Conservation (phyloP, 2,888 invertebrate genomes). For the Apamea sordens region DNA sequence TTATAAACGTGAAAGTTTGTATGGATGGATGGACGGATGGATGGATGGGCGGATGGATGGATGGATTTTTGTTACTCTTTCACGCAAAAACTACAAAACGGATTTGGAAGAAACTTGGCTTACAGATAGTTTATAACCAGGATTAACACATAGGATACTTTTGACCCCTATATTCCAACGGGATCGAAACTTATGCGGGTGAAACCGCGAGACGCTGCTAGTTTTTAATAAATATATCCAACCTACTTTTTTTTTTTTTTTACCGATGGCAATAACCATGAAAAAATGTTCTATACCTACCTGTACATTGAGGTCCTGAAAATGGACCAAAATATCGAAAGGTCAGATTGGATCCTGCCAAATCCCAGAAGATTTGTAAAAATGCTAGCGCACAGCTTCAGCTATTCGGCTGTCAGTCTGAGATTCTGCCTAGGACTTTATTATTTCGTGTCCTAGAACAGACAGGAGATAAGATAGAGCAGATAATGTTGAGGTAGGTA, state of each 20-base stretch:
- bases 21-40: too few relatives aligned
- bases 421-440: conserved; percentile 32
- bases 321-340: conserved; percentile 17
- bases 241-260: background rate
- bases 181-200: too few relatives aligned
- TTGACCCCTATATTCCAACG: too few relatives aligned
- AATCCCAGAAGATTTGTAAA: conserved; percentile 36
- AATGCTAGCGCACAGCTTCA: background rate
- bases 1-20: too few relatives aligned
- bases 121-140: too few relatives aligned
- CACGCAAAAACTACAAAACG: too few relatives aligned
- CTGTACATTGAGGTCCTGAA: background rate
- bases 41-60: too few relatives aligned
- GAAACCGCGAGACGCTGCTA: too few relatives aligned
- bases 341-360: conserved; percentile 22
- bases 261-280: background rate
- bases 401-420: conserved; percentile 9
- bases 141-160: too few relatives aligned
- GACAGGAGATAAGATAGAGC: conserved; percentile 12
- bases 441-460: conserved; percentile 23
- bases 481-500: background rate
- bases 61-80: too few relatives aligned
- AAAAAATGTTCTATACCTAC: background rate
- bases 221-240: too few relatives aligned
- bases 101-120: too few relatives aligned